Percentiles rank a stretch among this genome's conserved stretches.
phyloP scores from a whole-genome alignment of 2,888 invertebrate genomes.

The Glaucopsyche alexis region DNA sequence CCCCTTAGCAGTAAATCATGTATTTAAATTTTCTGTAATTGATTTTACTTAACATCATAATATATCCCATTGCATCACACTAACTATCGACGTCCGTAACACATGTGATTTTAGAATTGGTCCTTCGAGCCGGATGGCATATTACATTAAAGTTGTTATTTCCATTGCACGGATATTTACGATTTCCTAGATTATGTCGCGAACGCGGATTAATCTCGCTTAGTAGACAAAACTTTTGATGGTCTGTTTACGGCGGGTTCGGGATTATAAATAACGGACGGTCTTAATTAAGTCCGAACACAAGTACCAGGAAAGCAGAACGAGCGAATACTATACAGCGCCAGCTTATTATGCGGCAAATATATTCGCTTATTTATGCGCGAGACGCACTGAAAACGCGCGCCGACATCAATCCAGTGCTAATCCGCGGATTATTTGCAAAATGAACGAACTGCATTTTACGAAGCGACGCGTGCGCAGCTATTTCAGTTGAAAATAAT shows the following conservation, averaged over 20 bases:
- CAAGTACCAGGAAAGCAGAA: slow-evolving; percentile 54
- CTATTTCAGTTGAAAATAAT: slow-evolving; percentile 57
- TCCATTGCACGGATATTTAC: slow-evolving; percentile 8
- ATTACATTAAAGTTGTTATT: background rate
- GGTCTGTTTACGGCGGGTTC: slow-evolving; percentile 37
- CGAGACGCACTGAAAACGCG: slow-evolving; percentile 56
- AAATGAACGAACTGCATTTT: slow-evolving; percentile 65
- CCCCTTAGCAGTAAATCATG: too few species aligned
- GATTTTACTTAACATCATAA: background rate
- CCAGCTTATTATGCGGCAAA: slow-evolving; percentile 44
- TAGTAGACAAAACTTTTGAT: slow-evolving; percentile 43
- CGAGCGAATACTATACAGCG: slow-evolving; percentile 53
- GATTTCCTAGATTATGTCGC: slow-evolving; percentile 5
- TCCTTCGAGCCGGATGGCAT: background rate
- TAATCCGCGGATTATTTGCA: slow-evolving; percentile 66
- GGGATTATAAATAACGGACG: slow-evolving; percentile 37
- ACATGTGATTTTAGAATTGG: background rate
- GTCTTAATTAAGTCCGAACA: slow-evolving; percentile 52
- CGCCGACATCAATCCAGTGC: slow-evolving; percentile 60
- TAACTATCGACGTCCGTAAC: background rate
- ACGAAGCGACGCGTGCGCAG: slow-evolving; percentile 52
- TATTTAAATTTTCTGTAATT: too few species aligned
- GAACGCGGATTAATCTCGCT: slow-evolving; percentile 37
- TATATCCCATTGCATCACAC: too few species aligned
- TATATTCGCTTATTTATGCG: slow-evolving; percentile 61